Conservation (phyloP, 2,113 vertebrate species). For the Pituophis catenifer region DNA sequence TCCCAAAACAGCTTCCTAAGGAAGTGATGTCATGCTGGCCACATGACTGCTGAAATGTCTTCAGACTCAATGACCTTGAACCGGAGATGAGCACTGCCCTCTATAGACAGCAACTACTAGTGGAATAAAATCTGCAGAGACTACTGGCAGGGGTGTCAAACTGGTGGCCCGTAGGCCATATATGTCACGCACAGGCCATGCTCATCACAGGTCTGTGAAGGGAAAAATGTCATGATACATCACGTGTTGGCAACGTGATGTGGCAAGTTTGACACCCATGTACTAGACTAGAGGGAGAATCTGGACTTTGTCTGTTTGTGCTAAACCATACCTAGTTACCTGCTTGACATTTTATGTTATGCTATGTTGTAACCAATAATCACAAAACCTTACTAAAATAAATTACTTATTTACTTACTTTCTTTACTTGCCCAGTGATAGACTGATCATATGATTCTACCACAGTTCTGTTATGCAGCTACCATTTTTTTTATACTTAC, state of each 20-base stretch:
- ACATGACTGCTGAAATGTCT: not conserved
- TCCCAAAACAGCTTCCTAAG: not conserved
- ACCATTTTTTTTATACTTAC: not conserved
- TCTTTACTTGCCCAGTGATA: not conserved
- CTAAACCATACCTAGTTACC: not conserved
- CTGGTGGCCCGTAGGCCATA: no score
- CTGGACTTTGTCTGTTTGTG: not conserved
- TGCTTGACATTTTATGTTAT: not conserved
- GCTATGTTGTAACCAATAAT: not conserved
- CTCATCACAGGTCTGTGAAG: accelerated
- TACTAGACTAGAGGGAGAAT: not conserved
- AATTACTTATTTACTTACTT: not conserved
- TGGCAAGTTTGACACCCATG: no score
- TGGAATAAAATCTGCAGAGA: not conserved
- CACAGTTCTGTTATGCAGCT: not conserved
- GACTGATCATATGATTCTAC: not conserved
- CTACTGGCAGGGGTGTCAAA: no score
- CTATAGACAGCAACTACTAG: not conserved
- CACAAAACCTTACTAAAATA: not conserved
- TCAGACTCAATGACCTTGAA: not conserved
- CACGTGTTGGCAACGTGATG: no score
- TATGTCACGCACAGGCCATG: no score
- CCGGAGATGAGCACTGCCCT: not conserved
- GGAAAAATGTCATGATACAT: no score
- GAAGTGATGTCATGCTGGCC: not conserved